phyloP scores from a whole-genome alignment of 2,888 invertebrate species.

The Drosophila subquinaria region DNA sequence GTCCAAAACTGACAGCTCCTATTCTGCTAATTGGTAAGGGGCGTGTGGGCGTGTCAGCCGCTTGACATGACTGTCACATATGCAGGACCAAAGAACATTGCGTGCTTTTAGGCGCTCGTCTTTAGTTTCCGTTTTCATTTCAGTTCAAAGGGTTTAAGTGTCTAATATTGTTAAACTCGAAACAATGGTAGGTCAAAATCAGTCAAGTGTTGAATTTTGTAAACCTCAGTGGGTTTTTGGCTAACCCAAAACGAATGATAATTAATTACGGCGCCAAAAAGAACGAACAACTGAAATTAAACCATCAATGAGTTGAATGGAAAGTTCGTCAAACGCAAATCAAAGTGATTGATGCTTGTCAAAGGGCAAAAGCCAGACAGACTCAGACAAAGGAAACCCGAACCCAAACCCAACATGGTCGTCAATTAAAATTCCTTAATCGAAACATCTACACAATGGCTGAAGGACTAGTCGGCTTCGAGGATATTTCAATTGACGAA shows the following conservation, averaged over 20 bases:
- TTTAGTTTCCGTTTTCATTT: slow-evolving; percentile 25
- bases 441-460: slow-evolving; percentile 28
- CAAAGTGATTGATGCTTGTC: slow-evolving; percentile 40
- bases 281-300: slow-evolving; percentile 31
- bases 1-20: slow-evolving; percentile 59
- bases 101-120: slow-evolving; percentile 27
- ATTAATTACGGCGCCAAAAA: slow-evolving; percentile 43
- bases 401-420: not conserved
- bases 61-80: slow-evolving; percentile 68
- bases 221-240: slow-evolving; percentile 32
- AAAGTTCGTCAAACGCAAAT: slow-evolving; percentile 16
- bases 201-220: slow-evolving; percentile 41
- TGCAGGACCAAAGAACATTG: slow-evolving; percentile 29
- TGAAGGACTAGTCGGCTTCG: slow-evolving; percentile 12
- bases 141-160: slow-evolving; percentile 53
- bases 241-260: slow-evolving; percentile 27
- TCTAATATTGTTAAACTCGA: slow-evolving; percentile 31
- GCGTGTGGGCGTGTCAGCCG: slow-evolving; percentile 25
- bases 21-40: slow-evolving; percentile 59
- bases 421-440: slow-evolving; percentile 47
- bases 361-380: slow-evolving; percentile 41
- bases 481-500: slow-evolving; percentile 38
- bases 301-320: slow-evolving; percentile 33
- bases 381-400: not conserved
- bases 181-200: slow-evolving; percentile 26